Percentiles rank a stretch among this genome's conserved stretches.
phyloP scores from a whole-genome alignment of 2,797 vertebrate genomes.

The Poecilia wingei region DNA sequence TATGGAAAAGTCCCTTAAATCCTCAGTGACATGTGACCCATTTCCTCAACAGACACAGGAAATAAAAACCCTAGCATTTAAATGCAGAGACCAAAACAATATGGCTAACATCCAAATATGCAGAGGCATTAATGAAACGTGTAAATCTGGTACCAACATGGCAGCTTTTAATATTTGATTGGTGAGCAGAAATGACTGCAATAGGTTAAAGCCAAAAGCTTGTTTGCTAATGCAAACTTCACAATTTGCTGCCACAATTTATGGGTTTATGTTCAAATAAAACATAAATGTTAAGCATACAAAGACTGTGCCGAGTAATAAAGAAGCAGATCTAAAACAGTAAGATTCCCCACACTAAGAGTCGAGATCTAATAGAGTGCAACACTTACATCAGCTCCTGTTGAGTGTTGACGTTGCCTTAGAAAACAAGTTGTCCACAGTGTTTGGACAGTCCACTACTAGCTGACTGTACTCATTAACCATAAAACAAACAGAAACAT shows the following conservation, averaged over 20 bases:
- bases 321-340: neutral
- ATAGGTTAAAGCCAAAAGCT: neutral
- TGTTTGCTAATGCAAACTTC: neutral
- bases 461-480: slow-evolving; percentile 81
- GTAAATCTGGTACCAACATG: neutral
- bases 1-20: slow-evolving; percentile 75
- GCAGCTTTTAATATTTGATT: neutral
- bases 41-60: neutral
- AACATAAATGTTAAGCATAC: neutral
- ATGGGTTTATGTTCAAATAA: neutral
- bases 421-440: slow-evolving; percentile 66
- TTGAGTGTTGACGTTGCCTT: slow-evolving; percentile 41
- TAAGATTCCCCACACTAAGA: neutral
- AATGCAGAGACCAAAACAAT: neutral
- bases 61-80: neutral
- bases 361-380: neutral
- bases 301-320: neutral
- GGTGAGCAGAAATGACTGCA: neutral
- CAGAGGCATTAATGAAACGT: neutral
- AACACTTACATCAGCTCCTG: slow-evolving; percentile 61
- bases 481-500: slow-evolving; percentile 77
- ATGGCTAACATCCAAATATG: neutral
- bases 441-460: slow-evolving; percentile 66
- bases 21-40: slow-evolving; percentile 22
- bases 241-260: neutral